Conservation (phyloP, 2,888 invertebrate genomes). For the Balanococcus diminutus region DNA sequence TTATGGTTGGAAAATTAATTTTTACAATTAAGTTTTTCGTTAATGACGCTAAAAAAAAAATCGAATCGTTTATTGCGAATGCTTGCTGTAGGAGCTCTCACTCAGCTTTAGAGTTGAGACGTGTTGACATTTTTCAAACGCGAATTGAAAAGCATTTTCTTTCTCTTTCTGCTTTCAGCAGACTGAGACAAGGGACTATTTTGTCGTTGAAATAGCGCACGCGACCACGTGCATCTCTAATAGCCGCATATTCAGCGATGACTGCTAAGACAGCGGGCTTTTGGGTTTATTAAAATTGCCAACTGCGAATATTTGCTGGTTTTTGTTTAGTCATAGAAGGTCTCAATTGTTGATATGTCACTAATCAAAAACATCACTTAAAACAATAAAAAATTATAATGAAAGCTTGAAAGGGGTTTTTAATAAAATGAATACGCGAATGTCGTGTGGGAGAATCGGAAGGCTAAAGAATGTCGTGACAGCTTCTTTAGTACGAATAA, state of each 20-base stretch:
- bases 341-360: constrained; percentile 50
- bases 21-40: neutral
- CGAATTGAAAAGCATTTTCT: neutral
- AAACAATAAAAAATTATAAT: constrained; percentile 41
- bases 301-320: constrained; percentile 34
- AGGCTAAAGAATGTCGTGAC: constrained; percentile 15
- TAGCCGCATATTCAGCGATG: neutral
- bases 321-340: constrained; percentile 49
- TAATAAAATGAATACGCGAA: neutral
- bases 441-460: constrained; percentile 24
- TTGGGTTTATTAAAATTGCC: constrained; percentile 1
- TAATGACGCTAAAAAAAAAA: neutral
- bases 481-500: neutral
- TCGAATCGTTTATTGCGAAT: constrained; percentile 7
- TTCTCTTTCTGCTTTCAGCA: neutral
- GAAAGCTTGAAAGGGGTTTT: constrained; percentile 21
- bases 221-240: constrained; percentile 28
- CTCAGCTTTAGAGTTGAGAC: too few species aligned
- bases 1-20: neutral
- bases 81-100: too few species aligned
- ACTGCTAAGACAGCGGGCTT: constrained; percentile 33
- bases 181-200: neutral
- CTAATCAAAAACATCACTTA: constrained; percentile 49
- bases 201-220: constrained; percentile 12
- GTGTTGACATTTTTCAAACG: neutral